Evolutionary conservation across 2,113 vertebrate genomes (phyloP), one percentile per base, ranked within the genome.

Genomic region (Protobothrops mucrosquamatus): DNA sequence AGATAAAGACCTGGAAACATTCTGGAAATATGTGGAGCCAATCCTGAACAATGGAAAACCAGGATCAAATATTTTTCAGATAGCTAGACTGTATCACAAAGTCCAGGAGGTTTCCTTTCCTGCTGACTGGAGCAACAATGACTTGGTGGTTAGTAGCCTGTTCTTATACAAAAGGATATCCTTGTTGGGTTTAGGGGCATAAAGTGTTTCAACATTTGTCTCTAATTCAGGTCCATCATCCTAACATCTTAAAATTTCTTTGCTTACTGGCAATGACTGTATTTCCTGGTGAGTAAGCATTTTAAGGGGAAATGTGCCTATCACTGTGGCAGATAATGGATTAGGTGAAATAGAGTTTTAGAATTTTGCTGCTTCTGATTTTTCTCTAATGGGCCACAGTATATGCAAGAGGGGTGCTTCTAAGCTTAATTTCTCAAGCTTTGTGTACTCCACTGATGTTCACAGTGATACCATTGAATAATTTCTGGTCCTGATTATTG

Each of bases 21-120:
- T 99, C 96, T 99, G 99, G 99, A 98, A 97, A 89, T 97, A 98
- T 91, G 95, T 99, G 96, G 98, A 98, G 64, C 95, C 97, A 0
- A 95, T 98, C 94, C 94, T 99, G 95, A 98, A 98, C 95, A 97
- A 97, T 0, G 96, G 97, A 24, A 97, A 97, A 23, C 93, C 89
- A 2, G 96, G 97, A 95, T 99, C 98, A 90, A 97, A 95, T 92
- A 98, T 99, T 88, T 97, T 96, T 61, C 97, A 99, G 91, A 95
- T 99, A 86, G 98, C 97, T 92, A 96, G 94, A 74, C 97, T 99
- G 90, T 97, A 97, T 92, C 97, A 98, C 57, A 29, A 43, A 0
- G 96, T 98, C 93, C 97, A 97, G 57, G 97, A 97, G 57, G 87
- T 93, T 10, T 3, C 92, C 85, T 95, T 96, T 87, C 97, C 98